These are phyloP conservation scores for Noctua pronuba DNA, from an alignment of 2,888 invertebrate species.

Conservation along the genomic window DNA sequence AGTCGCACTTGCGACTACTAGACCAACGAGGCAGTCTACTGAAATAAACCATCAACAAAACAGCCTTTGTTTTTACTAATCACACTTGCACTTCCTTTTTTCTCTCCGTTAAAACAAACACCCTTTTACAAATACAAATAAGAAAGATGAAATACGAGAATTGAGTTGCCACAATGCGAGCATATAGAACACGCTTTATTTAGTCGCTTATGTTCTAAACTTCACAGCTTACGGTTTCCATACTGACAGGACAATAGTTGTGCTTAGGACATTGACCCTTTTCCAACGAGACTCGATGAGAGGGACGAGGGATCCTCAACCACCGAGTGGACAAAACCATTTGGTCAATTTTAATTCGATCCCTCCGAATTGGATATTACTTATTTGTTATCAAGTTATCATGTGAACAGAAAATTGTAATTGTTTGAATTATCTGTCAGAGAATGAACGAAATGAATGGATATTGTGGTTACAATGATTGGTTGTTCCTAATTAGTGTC, in stretches of 20 bases:
- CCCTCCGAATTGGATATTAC: background rate
- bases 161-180: background rate
- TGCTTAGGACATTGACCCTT: background rate
- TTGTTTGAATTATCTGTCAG: conserved; percentile 11
- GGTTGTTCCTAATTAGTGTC: background rate
- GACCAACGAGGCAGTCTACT: background rate
- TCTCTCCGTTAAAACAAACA: background rate
- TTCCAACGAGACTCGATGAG: background rate
- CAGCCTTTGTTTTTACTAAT: background rate
- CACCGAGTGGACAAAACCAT: conserved; percentile 28
- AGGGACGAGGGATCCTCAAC: too few species aligned
- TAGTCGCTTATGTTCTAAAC: conserved; percentile 3
- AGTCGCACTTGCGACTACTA: background rate
- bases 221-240: background rate
- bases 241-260: conserved; percentile 9
- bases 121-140: background rate
- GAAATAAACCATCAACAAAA: background rate
- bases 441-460: background rate
- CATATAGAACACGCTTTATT: conserved; percentile 20
- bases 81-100: background rate
- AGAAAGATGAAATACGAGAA: conserved; percentile 25
- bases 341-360: conserved; percentile 22
- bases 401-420: background rate
- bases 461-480: background rate
- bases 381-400: conserved; percentile 3